Evolutionary conservation across 92 coral and sea anemone genomes (phyloP).

Genomic region (Epizoanthus fatuus): DNA sequence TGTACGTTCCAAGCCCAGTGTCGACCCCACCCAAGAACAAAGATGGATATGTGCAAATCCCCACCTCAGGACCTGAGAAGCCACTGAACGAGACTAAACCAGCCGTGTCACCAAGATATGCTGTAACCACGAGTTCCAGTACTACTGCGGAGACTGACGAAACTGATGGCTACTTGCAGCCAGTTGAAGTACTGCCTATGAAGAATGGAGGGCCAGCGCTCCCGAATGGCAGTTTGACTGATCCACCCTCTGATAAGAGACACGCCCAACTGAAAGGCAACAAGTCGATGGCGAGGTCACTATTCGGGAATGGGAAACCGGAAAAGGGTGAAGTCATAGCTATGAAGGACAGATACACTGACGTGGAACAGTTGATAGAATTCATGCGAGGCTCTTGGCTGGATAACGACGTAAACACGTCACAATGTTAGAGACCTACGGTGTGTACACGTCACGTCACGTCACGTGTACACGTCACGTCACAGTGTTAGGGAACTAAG

Average conservation of each 20-base stretch:
- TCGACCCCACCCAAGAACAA: slow-evolving; percentile 18
- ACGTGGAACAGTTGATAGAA: not conserved
- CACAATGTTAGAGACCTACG: too few species aligned
- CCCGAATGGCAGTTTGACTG: too few species aligned
- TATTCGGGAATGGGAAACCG: slow-evolving; percentile 1
- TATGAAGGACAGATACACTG: slow-evolving; percentile 29
- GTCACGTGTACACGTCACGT: too few species aligned
- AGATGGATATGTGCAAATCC: slow-evolving; percentile 31
- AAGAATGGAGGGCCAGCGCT: too few species aligned
- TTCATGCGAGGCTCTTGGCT: not conserved
- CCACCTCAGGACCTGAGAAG: not conserved
- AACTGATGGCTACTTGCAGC: slow-evolving; percentile 15
- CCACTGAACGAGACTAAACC: not conserved
- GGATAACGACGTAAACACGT: too few species aligned
- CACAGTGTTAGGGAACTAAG: too few species aligned
- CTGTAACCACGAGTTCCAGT: not conserved
- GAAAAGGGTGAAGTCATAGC: slow-evolving; percentile 25
- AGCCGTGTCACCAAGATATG: not conserved
- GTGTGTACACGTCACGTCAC: too few species aligned
- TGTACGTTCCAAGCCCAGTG: slow-evolving; percentile 13
- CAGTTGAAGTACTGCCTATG: not conserved
- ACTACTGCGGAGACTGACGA: not conserved
- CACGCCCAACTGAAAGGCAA: not conserved
- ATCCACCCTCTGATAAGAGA: not conserved
- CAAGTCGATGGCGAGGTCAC: not conserved